Evolutionary conservation across 1,140 invertebrate species (phyloP).

Genomic region (Bombus waltoni): DNA sequence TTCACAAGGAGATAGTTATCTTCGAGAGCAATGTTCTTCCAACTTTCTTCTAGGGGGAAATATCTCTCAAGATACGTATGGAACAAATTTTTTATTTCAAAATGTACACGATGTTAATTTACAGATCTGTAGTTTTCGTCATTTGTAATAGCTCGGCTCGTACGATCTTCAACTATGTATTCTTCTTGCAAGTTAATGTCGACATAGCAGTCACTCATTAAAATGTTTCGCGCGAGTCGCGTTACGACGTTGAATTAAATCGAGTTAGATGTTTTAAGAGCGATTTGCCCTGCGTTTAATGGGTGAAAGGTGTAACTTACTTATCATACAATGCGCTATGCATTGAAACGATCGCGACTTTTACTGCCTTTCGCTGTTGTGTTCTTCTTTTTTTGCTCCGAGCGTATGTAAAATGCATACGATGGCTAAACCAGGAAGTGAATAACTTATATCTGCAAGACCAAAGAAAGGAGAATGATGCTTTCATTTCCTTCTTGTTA

Average conservation of each 20-base stretch:
- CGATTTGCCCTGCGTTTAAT: conserved; percentile 4
- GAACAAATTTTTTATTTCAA: not conserved
- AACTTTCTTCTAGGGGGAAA: not conserved
- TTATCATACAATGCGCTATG: conserved; percentile 44
- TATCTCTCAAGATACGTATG: not conserved
- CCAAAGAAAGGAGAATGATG: not conserved
- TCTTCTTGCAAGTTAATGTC: not conserved
- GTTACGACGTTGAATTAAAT: not conserved
- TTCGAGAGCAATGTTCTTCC: not conserved
- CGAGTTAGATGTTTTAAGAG: not conserved
- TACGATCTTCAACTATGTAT: not conserved
- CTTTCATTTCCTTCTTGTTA: not conserved
- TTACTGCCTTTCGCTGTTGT: conserved; percentile 30
- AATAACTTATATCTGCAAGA: no score
- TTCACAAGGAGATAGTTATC: not conserved
- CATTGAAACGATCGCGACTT: conserved; percentile 2
- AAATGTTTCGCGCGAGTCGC: not conserved
- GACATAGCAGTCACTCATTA: not conserved
- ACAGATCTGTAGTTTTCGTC: no score
- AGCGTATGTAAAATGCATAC: not conserved
- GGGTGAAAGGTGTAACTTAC: conserved; percentile 50
- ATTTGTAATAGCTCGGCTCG: not conserved
- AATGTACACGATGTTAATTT: not conserved
- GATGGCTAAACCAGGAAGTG: not conserved
- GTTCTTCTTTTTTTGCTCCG: not conserved